phyloP scores from a whole-genome alignment of 2,888 invertebrate species.

The Empis livida region DNA sequence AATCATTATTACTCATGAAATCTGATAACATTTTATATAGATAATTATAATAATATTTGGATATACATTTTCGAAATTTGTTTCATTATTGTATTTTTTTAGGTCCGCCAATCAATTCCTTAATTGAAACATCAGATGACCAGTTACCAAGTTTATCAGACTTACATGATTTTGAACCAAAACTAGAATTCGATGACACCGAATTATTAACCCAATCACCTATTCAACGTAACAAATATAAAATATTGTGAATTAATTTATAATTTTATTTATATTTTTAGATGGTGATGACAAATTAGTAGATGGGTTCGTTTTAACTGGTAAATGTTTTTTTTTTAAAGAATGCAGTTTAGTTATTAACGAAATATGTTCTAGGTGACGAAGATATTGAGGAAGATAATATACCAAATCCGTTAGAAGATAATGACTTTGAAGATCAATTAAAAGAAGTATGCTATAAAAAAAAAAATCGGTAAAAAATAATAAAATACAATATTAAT shows the following conservation, averaged over 20 bases:
- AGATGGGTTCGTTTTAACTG: conserved; percentile 13
- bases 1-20: too few species aligned
- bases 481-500: background rate
- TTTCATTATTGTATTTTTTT: background rate
- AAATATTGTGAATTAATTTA: background rate
- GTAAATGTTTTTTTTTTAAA: conserved; percentile 3
- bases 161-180: conserved; percentile 87
- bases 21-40: too few species aligned
- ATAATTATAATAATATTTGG: too few species aligned
- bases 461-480: conserved; percentile 2
- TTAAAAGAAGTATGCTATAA: conserved; percentile 25
- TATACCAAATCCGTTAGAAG: conserved; percentile 28
- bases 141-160: conserved; percentile 79
- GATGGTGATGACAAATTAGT: conserved; percentile 20
- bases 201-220: conserved; percentile 62
- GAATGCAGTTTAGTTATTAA: background rate
- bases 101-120: conserved; percentile 33
- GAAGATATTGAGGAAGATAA: conserved; percentile 23
- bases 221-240: conserved; percentile 48
- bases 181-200: conserved; percentile 92
- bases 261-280: conserved; percentile 40
- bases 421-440: conserved; percentile 32
- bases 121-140: conserved; percentile 51
- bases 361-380: conserved; percentile 3
- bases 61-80: too few species aligned